Base-by-base conservation (phyloP, 2,113 vertebrate species). In the Petromus typicus region DNA sequence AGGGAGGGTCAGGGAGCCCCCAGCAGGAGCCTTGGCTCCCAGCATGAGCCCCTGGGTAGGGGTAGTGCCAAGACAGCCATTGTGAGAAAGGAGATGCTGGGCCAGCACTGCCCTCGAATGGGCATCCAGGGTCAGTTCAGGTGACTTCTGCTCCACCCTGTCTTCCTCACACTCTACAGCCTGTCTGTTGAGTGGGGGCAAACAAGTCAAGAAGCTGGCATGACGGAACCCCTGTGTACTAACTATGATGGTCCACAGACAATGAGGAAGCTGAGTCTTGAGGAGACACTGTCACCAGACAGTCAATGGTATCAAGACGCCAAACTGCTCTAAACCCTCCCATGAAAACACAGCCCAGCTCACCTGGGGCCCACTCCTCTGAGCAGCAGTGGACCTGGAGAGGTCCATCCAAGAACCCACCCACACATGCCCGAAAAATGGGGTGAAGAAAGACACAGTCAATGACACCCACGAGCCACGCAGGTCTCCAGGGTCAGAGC, bases 191-290 rank as follows among this genome's bases (percentile, higher is more conserved):
- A 34, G 13, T 1, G 0, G 5, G 22, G 18, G 20, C 27, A 20
- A 10, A 25, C 22, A 25, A 37, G 25, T 30, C 63, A 85, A 48
- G 34, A n/a, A 5, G 0, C 22, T 10, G 20, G 59, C 22, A 10
- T 3, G 2, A 14, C 10, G 12, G 11, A 25, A 22, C 25, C 37
- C 13, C 40, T 12, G 0, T 22, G 78, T 8, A 2, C 23, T 69
- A 1, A 0, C 2, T 9, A 13, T 16, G 1, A 59, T 2, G 30
- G 75, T 32, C 30, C 71, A 7, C 7, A 12, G 7, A 32, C 12
- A 13, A 18, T 48, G 40, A 63, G 23, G 32, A 59, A 37, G 18
- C 57, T 3, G 2, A n/a, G 18, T 6, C 14, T 34, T 51, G 48
- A 27, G 37, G 14, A 30, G 0, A 14, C 34, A 8, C 0, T 40